These are phyloP conservation scores for Epinephelus coioides DNA, from an alignment of 2,797 vertebrate genomes.

Conservation along the genomic window DNA sequence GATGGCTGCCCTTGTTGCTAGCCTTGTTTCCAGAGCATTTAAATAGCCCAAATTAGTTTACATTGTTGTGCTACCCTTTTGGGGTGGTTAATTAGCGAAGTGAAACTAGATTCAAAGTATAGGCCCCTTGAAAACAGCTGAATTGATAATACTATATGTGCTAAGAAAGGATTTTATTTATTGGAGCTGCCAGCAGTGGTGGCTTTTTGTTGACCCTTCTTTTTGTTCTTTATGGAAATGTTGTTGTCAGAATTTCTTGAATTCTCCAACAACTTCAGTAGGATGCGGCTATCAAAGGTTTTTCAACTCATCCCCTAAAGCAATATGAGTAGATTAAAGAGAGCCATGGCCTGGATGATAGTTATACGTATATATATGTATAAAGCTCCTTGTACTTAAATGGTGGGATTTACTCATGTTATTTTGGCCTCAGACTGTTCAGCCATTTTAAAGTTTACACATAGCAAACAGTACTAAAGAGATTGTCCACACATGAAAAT, in stretches of 20 bases:
- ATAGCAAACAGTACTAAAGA: not conserved
- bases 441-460: not conserved
- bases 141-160: not conserved
- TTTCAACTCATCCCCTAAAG: not conserved
- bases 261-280: no score
- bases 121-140: not conserved
- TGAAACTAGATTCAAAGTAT: not conserved
- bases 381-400: not conserved
- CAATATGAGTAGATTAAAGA: not conserved
- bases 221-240: not conserved
- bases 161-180: not conserved
- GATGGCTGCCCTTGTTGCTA: not conserved
- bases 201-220: not conserved
- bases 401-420: not conserved
- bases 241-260: not conserved
- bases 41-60: not conserved
- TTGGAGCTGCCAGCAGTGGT: not conserved
- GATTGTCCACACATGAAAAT: not conserved
- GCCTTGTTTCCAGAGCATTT: conserved; percentile 1
- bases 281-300: not conserved
- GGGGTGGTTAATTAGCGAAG: not conserved
- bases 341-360: not conserved
- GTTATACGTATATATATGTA: not conserved
- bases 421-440: not conserved
- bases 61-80: not conserved